Percentiles rank a stretch among this genome's conserved stretches.
Evolutionary conservation across 2,888 invertebrate genomes (phyloP).

Genomic region (Chymomyza caudatula): DNA sequence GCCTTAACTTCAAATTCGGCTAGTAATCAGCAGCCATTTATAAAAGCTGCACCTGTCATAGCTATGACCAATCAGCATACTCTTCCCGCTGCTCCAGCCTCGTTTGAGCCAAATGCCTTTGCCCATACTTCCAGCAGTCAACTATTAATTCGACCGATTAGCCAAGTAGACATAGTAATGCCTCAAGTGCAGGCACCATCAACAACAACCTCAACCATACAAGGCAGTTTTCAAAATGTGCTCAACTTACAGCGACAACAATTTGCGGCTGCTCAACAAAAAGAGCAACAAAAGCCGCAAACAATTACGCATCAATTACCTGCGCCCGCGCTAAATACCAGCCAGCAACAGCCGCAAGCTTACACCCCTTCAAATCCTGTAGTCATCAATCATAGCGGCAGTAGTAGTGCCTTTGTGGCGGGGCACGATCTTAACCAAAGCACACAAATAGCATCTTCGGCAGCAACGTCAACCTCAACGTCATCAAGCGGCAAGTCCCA

Average conservation of each 20-base stretch:
- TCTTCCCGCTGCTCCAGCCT: not conserved
- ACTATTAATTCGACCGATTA: slow-evolving; percentile 20
- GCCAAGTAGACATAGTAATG: slow-evolving; percentile 14
- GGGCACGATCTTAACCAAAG: slow-evolving; percentile 57
- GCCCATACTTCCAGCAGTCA: slow-evolving; percentile 7
- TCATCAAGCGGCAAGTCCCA: slow-evolving; percentile 71
- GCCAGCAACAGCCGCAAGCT: slow-evolving; percentile 39
- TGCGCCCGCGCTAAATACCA: slow-evolving; percentile 62
- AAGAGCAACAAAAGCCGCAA: slow-evolving; percentile 19
- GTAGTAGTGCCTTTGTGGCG: slow-evolving; percentile 25
- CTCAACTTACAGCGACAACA: slow-evolving; percentile 62
- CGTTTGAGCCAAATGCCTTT: not conserved
- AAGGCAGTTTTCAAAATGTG: slow-evolving; percentile 69
- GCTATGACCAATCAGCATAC: not conserved
- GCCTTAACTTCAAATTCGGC: slow-evolving; percentile 8
- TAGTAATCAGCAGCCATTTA: slow-evolving; percentile 39
- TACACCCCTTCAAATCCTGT: slow-evolving; percentile 18
- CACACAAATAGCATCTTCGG: slow-evolving; percentile 78
- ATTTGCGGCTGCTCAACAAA: slow-evolving; percentile 40
- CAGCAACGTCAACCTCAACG: slow-evolving; percentile 57
- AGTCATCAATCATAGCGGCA: slow-evolving; percentile 10
- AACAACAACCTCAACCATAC: slow-evolving; percentile 46
- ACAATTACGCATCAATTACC: slow-evolving; percentile 37
- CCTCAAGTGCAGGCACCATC: slow-evolving; percentile 30
- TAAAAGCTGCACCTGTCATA: slow-evolving; percentile 28